A percentile compares a stretch with the other conserved stretches of the same genome.
Evolutionary conservation across 2,113 vertebrate species (phyloP).

Genomic region (Ploceus nigricollis): DNA sequence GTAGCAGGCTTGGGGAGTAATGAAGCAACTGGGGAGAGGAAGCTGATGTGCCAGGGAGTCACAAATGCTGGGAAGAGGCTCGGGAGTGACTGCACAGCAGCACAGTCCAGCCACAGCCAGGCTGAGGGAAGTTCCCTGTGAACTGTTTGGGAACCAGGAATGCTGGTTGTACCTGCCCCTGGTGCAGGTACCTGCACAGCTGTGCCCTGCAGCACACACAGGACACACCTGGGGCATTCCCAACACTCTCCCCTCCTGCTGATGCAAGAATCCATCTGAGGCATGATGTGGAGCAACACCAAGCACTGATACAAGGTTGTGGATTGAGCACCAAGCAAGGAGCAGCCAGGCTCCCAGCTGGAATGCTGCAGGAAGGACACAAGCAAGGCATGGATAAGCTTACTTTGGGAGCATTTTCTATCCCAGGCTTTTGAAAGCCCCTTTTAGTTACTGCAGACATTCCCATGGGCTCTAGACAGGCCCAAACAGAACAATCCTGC

Average conservation of each 20-base stretch:
- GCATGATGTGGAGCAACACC: accelerated
- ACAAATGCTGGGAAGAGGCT: background rate
- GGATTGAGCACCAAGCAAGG: background rate
- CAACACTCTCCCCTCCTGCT: background rate
- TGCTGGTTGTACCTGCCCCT: background rate
- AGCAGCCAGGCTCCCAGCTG: background rate
- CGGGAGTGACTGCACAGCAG: background rate
- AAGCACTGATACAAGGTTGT: too few species aligned
- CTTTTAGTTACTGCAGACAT: background rate
- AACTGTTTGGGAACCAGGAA: background rate
- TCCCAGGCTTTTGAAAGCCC: background rate
- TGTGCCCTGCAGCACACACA: background rate
- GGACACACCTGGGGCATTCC: background rate
- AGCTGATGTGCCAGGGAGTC: background rate
- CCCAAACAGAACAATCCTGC: background rate
- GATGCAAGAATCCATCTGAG: background rate
- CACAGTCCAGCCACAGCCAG: background rate
- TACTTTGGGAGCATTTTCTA: background rate
- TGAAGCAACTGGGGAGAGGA: background rate
- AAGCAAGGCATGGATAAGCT: background rate
- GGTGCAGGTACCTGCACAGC: background rate
- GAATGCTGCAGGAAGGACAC: background rate
- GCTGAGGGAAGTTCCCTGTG: background rate
- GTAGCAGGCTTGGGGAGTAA: background rate
- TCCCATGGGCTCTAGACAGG: accelerated